These are phyloP conservation scores for Drosophila serrata DNA, from an alignment of 1,140 invertebrate species.

Conservation along the genomic window DNA sequence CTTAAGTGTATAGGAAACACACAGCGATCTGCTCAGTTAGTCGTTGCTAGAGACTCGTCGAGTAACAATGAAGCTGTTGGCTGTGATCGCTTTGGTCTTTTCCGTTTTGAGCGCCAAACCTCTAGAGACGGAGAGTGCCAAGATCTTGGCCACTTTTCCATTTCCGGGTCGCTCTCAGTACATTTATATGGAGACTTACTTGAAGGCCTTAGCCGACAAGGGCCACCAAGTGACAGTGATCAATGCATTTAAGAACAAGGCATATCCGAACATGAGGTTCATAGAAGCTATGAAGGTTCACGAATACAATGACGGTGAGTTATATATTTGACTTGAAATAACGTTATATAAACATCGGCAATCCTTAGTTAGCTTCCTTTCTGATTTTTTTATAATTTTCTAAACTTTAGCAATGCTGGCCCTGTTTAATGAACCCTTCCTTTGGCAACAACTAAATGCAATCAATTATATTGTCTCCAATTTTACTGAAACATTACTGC, in stretches of 20 bases:
- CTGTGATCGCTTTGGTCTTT: constrained; percentile 23
- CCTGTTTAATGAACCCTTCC: constrained; percentile 8
- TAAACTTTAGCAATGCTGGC: constrained; percentile 24
- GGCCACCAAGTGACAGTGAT: constrained; percentile 87
- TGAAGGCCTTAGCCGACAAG: constrained; percentile 86
- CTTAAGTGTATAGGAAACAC: neutral
- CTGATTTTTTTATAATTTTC: too few species aligned
- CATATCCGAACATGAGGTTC: constrained; percentile 75
- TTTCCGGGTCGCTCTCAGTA: constrained; percentile 87
- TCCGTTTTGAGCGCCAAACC: constrained; percentile 21
- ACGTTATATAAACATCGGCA: too few species aligned
- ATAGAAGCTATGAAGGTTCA: constrained; percentile 62
- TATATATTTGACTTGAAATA: too few species aligned
- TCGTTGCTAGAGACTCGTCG: constrained; percentile 13
- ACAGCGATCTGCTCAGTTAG: neutral
- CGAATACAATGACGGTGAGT: constrained; percentile 29
- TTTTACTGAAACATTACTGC: constrained; percentile 15
- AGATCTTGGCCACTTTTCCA: constrained; percentile 85
- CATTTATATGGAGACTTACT: constrained; percentile 86
- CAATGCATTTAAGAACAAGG: constrained; percentile 76
- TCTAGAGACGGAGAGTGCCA: constrained; percentile 44
- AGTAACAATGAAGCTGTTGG: constrained; percentile 35
- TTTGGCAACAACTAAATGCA: constrained; percentile 78
- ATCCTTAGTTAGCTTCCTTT: too few species aligned
- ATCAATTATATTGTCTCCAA: constrained; percentile 46